These are phyloP conservation scores for Sitobion miscanthi DNA, from an alignment of 1,140 invertebrate species.

Conservation along the genomic window DNA sequence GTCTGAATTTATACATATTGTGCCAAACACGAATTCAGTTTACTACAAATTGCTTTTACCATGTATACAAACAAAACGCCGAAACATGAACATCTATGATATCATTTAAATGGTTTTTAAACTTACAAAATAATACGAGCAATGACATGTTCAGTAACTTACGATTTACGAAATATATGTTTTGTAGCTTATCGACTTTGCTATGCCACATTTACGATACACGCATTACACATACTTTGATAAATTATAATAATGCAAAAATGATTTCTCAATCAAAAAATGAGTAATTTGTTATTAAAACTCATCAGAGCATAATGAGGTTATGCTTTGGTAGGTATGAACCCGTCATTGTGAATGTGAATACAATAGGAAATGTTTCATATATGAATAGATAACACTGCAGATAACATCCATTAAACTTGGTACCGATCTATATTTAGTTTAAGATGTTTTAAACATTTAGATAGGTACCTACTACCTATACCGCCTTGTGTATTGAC, in stretches of 20 bases:
- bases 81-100: not conserved
- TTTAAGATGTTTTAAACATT: not conserved
- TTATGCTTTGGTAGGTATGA: constrained; percentile 29
- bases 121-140: not conserved
- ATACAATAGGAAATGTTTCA: constrained; percentile 43
- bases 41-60: not conserved
- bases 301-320: constrained; percentile 34
- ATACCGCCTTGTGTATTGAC: not conserved
- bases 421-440: not conserved
- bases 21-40: not conserved
- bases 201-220: not conserved
- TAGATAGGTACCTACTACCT: not conserved
- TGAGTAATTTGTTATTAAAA: constrained; percentile 19
- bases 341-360: constrained; percentile 20
- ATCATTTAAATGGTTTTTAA: not conserved
- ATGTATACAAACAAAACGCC: not conserved
- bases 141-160: not conserved
- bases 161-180: not conserved
- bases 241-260: constrained; percentile 14
- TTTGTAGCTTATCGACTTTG: not conserved
- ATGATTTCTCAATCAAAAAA: constrained; percentile 25
- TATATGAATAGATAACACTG: constrained; percentile 3
- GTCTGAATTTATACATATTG: not conserved
- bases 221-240: not conserved
- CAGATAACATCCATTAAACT: constrained; percentile 27